These are phyloP conservation scores for Paramacrobiotus metropolitanus DNA, from an alignment of 1,140 invertebrate species.

Conservation along the genomic window DNA sequence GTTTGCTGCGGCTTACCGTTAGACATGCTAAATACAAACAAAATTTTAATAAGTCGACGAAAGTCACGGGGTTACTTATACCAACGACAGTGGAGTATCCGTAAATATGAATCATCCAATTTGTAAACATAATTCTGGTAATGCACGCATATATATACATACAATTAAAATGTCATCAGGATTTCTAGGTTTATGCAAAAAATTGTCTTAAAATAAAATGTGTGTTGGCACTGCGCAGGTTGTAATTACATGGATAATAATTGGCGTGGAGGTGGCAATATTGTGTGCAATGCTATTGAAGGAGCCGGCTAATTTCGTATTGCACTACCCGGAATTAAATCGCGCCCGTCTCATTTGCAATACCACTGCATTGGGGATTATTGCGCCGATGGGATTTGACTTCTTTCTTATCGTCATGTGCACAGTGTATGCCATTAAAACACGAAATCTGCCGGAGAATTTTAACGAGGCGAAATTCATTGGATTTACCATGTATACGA, in stretches of 20 bases:
- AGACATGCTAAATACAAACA: no score
- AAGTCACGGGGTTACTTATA: no score
- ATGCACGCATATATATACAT: no score
- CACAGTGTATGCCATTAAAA: constrained; percentile 60
- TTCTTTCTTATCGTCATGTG: constrained; percentile 50
- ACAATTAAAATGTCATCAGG: no score
- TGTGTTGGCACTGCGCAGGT: no score
- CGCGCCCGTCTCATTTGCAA: constrained; percentile 41
- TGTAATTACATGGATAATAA: constrained; percentile 36
- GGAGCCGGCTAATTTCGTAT: constrained; percentile 37
- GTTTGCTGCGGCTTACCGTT: no score
- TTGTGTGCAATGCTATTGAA: constrained; percentile 39
- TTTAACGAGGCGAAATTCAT: constrained; percentile 66
- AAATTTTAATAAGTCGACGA: no score
- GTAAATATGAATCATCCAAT: no score
- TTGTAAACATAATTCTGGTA: no score
- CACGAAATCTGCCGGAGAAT: constrained; percentile 60
- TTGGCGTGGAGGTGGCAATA: constrained; percentile 41
- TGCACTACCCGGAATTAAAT: constrained; percentile 29
- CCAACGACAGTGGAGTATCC: no score
- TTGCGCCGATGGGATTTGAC: constrained; percentile 51
- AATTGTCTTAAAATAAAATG: no score
- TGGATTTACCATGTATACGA: constrained; percentile 64
- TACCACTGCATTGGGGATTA: constrained; percentile 29
- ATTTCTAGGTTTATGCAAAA: no score